Percentiles rank a stretch among this genome's conserved stretches.
Evolutionary conservation across 2,888 invertebrate genomes (phyloP).

Genomic region (Leistus spinibarbis): DNA sequence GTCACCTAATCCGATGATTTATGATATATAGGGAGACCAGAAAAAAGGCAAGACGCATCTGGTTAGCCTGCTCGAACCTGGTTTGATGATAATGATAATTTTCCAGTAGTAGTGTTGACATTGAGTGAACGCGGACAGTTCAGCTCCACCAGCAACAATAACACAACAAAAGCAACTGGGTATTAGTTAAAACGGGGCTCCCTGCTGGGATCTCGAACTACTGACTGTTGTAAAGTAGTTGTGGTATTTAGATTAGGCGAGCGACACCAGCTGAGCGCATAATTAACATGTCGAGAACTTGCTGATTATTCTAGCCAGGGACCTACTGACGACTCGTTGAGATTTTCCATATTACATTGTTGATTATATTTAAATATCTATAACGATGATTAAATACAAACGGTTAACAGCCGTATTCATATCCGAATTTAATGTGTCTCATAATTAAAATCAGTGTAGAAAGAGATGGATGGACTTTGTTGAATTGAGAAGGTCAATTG

Average conservation of each 20-base stretch:
- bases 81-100: background rate
- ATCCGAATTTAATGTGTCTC: too few relatives aligned
- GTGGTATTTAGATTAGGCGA: background rate
- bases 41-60: too few relatives aligned
- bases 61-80: background rate
- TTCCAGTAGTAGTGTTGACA: background rate
- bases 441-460: too few relatives aligned
- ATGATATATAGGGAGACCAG: background rate
- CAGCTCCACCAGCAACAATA: background rate
- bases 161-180: background rate
- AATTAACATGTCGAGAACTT: background rate
- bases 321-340: background rate
- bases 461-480: too few relatives aligned
- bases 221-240: background rate
- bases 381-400: background rate
- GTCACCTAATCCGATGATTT: background rate
- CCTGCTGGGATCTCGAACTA: background rate
- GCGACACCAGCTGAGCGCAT: background rate
- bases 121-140: background rate
- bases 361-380: background rate
- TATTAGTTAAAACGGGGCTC: background rate
- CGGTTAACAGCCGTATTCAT: too few relatives aligned
- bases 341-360: background rate
- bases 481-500: too few relatives aligned
- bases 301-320: background rate